These are phyloP conservation scores for Aldrovandia affinis DNA, from an alignment of 2,797 vertebrate species.

Conservation along the genomic window DNA sequence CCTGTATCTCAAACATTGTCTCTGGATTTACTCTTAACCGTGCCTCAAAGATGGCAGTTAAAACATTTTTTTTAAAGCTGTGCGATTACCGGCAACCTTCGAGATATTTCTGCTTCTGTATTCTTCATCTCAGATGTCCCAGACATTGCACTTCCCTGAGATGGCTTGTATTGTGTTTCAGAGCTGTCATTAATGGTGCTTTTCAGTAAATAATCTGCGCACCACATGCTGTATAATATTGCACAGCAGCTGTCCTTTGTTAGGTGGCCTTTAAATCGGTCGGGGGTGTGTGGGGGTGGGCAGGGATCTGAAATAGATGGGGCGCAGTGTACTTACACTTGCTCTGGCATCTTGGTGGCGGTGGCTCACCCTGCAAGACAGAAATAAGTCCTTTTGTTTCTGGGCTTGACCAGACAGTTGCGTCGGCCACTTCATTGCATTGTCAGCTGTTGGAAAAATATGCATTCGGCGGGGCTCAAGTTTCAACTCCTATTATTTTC, in stretches of 20 bases:
- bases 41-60: too few species aligned
- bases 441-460: constrained; percentile 7
- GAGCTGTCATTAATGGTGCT: neutral
- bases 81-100: neutral
- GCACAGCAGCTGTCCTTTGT: neutral
- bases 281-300: neutral
- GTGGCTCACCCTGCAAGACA: constrained; percentile 41
- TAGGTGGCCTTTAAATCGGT: neutral
- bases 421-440: neutral
- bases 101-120: neutral
- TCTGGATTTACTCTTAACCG: too few species aligned
- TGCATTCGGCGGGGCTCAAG: neutral
- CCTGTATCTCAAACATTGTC: too few species aligned
- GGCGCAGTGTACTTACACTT: constrained; percentile 61
- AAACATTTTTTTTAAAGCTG: too few species aligned
- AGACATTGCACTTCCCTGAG: neutral
- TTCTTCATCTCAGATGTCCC: neutral
- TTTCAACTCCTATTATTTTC: constrained; percentile 6
- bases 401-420: neutral
- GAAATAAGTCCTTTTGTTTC: constrained; percentile 30
- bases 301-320: neutral
- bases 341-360: constrained; percentile 71
- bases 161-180: neutral
- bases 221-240: neutral
- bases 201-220: neutral